Conservation (phyloP, 2,888 invertebrate genomes). For the Drosophila nr. perissopoda region DNA sequence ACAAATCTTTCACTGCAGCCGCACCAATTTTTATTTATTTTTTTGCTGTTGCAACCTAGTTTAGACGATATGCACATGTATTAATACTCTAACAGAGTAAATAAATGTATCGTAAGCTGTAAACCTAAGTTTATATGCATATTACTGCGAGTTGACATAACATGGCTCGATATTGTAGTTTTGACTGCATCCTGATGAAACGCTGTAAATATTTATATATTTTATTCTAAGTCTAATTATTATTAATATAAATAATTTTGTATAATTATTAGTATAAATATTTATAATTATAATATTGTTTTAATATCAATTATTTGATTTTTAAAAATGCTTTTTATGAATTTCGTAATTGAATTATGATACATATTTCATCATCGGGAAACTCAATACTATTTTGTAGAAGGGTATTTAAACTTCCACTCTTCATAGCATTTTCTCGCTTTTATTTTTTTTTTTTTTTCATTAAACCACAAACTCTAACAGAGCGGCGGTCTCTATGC, state of each 20-base stretch:
- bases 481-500: slow-evolving; percentile 39
- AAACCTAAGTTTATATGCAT: background rate
- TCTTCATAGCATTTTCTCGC: background rate
- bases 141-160: background rate
- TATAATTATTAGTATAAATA: background rate
- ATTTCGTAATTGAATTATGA: background rate
- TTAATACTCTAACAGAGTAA: slow-evolving; percentile 24
- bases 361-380: background rate
- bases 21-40: slow-evolving; percentile 30
- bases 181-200: background rate
- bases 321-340: background rate
- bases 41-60: slow-evolving; percentile 24
- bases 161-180: background rate
- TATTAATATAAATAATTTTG: background rate
- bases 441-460: slow-evolving; percentile 29
- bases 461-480: slow-evolving; percentile 45
- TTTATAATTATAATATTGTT: background rate
- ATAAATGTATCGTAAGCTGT: background rate
- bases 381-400: background rate
- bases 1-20: slow-evolving; percentile 70
- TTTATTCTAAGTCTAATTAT: background rate
- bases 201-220: background rate
- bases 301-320: background rate
- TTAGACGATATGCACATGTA: slow-evolving; percentile 7
- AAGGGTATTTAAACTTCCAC: slow-evolving; percentile 31